Evolutionary conservation across 2,113 vertebrate genomes (phyloP).

Genomic region (Sprattus sprattus): DNA sequence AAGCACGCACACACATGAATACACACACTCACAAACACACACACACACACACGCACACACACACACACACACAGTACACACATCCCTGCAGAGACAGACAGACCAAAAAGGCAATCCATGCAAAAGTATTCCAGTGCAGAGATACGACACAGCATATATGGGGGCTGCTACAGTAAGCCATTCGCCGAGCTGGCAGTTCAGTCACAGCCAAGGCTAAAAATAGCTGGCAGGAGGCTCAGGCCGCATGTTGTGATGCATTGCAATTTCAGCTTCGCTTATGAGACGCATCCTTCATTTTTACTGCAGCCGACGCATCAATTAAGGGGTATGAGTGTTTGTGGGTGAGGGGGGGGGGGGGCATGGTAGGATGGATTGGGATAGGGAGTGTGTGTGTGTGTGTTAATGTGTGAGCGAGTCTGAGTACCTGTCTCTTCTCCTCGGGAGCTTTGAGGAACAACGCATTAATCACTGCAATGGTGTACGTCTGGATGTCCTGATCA

Average conservation of each 20-base stretch:
- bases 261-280: slow-evolving; percentile 18
- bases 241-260: not conserved
- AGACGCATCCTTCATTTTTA: not conserved
- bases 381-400: slow-evolving; percentile 14
- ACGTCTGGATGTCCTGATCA: slow-evolving; percentile 98
- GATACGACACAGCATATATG: not conserved
- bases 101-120: too few species aligned
- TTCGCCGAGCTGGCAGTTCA: not conserved
- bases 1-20: too few species aligned
- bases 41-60: not conserved
- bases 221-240: not conserved
- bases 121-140: not conserved
- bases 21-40: too few species aligned
- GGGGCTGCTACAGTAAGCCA: not conserved
- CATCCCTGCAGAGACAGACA: too few species aligned
- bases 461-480: slow-evolving; percentile 96
- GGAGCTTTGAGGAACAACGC: slow-evolving; percentile 97
- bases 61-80: too few species aligned
- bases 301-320: slow-evolving; percentile 31
- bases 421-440: slow-evolving; percentile 94
- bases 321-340: slow-evolving; percentile 11
- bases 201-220: not conserved
- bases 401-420: slow-evolving; percentile 38
- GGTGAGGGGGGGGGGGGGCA: slow-evolving; percentile 26
- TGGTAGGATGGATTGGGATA: not conserved